phyloP scores from a whole-genome alignment of 2,888 invertebrate genomes.

The Muscina levida region DNA sequence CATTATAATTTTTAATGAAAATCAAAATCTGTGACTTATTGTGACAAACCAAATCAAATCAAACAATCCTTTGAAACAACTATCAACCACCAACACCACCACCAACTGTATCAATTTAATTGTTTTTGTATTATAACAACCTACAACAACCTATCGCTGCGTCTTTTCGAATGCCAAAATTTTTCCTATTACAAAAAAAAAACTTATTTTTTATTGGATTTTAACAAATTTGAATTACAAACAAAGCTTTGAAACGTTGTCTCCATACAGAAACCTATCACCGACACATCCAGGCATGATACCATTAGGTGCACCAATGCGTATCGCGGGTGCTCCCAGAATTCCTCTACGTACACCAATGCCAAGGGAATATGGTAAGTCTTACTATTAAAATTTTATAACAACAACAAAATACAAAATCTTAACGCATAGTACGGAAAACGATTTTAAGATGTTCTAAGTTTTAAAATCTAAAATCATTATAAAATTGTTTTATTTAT shows the following conservation, averaged over 20 bases:
- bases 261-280: constrained; percentile 81
- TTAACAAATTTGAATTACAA: constrained; percentile 61
- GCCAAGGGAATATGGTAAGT: constrained; percentile 95
- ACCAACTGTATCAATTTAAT: not conserved
- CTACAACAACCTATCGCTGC: constrained; percentile 43
- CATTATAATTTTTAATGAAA: constrained; percentile 38
- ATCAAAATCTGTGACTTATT: constrained; percentile 42
- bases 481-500: constrained; percentile 19
- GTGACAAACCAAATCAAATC: no score
- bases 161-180: constrained; percentile 32
- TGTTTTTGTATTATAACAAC: not conserved
- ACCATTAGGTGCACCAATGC: constrained; percentile 84
- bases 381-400: constrained; percentile 39
- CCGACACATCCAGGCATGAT: constrained; percentile 88
- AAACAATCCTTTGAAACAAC: constrained; percentile 29
- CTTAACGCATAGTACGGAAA: no score
- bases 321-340: constrained; percentile 81
- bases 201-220: constrained; percentile 37
- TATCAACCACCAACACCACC: constrained; percentile 47
- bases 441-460: not conserved
- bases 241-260: constrained; percentile 77
- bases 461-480: constrained; percentile 27
- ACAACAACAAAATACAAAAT: no score
- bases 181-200: constrained; percentile 36
- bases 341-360: constrained; percentile 83